Evolutionary conservation across 1,140 invertebrate species (phyloP), one percentile per base, ranked within the genome.

Genomic region (Drosophila erecta): DNA sequence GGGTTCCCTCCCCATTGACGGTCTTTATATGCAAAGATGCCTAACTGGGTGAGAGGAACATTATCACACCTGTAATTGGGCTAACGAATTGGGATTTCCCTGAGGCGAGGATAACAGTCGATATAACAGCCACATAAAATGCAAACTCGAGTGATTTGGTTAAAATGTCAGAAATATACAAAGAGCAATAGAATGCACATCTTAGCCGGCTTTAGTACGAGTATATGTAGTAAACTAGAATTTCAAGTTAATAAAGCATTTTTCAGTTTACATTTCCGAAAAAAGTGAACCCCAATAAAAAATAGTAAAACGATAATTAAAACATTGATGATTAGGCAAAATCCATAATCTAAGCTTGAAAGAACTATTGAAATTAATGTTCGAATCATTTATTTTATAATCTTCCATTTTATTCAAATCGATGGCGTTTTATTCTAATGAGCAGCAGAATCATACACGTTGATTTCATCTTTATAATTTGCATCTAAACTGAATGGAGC

Each of bases 21-120:
- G 43, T 70, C 66, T 70, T 27, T 35, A 70, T 70, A 57, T 35
- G 40, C 67, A 69, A 69, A 69, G 41, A 49, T 69, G 62, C 66
- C 69, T 56, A 69, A 56, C 41, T 69, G 66, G 50, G 50, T 56
- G 64, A 69, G 66, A 35, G 66, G 20, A 57, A 70, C 51, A 70
- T 57, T 70, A 70, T 51, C 50, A 8, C 17, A n/a, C 10, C n/a
- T 65, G 33, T 43, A 67, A 51, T 67, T 64, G 20, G 64, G 20
- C 50, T 35, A 57, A 35, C 65, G 14, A 56, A 70, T 70, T 47
- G 49, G n/a, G 43, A 35, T 70, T 69, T 69, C 62, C 46, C 49
- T 30, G 33, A 33, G 7, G 46, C 30, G 15, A 17, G 65, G 14
- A 11, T 15, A 65, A 47, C 37, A 62, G 35, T 64, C 15, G 2